A percentile compares a stretch with the other conserved stretches of the same genome.
These are phyloP conservation scores for Protonemura montana DNA, from an alignment of 2,888 invertebrate species.

Conservation along the genomic window DNA sequence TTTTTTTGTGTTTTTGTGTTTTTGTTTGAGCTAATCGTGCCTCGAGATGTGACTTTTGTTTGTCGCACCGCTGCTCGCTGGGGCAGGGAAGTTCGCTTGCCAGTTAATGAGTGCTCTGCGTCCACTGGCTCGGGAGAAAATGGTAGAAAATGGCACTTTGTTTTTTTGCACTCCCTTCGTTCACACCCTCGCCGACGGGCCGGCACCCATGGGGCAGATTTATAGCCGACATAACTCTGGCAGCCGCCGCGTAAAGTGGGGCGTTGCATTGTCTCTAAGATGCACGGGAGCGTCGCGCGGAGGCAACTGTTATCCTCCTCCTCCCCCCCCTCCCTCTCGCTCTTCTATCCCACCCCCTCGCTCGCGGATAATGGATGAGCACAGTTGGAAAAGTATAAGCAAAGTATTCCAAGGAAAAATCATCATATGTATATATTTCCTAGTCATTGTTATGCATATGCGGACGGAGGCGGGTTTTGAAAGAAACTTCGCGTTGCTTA, in stretches of 20 bases:
- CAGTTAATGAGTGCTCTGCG: too few relatives aligned
- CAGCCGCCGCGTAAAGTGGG: background rate
- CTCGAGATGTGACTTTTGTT: too few relatives aligned
- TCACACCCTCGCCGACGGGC: background rate
- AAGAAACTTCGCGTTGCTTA: background rate
- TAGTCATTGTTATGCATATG: conserved; percentile 17
- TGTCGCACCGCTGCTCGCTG: too few relatives aligned
- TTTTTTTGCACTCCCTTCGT: background rate
- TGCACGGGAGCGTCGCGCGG: conserved; percentile 37
- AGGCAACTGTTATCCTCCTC: conserved; percentile 10
- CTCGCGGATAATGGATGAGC: conserved; percentile 44
- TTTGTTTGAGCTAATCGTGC: too few relatives aligned
- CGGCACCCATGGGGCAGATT: conserved; percentile 24
- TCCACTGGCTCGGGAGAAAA: background rate
- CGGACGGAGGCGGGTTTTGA: background rate
- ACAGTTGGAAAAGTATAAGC: conserved; percentile 47
- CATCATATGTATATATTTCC: conserved; percentile 40
- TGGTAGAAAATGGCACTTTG: background rate
- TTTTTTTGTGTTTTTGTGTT: too few relatives aligned
- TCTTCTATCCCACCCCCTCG: too few relatives aligned
- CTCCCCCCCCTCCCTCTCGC: too few relatives aligned
- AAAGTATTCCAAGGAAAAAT: conserved; percentile 42
- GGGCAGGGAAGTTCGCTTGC: too few relatives aligned
- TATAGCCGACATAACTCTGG: conserved; percentile 27
- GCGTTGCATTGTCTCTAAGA: conserved; percentile 49